These are phyloP conservation scores for Melipona beecheii DNA, from an alignment of 2,888 invertebrate genomes.

Conservation along the genomic window DNA sequence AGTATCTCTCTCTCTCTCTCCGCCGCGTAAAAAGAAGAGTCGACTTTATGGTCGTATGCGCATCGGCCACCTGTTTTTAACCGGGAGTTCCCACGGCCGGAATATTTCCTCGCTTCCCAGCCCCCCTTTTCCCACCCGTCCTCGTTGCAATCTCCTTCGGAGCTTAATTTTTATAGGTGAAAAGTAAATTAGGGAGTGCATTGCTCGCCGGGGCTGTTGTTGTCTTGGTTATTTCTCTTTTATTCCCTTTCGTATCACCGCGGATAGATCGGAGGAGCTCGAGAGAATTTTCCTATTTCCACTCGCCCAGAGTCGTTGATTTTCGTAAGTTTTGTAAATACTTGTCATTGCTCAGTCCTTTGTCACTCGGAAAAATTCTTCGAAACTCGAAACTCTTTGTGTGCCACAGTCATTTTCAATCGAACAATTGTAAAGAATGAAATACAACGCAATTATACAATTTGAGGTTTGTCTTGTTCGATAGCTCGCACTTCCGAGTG, in stretches of 20 bases:
- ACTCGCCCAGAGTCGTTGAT: too few species aligned
- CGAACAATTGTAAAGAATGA: too few species aligned
- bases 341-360: too few species aligned
- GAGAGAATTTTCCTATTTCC: too few species aligned
- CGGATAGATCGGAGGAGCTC: background rate
- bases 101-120: background rate
- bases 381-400: too few species aligned
- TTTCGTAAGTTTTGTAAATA: too few species aligned
- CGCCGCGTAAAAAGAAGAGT: constrained; percentile 21
- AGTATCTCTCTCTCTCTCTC: background rate
- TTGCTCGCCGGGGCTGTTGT: background rate
- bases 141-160: background rate
- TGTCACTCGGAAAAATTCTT: too few species aligned
- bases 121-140: background rate
- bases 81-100: constrained; percentile 10
- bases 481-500: too few species aligned
- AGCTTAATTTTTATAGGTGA: background rate
- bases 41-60: constrained; percentile 24
- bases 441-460: too few species aligned
- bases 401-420: too few species aligned
- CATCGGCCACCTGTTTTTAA: constrained; percentile 47
- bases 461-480: too few species aligned
- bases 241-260: background rate
- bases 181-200: background rate
- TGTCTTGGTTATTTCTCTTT: background rate